These are phyloP conservation scores for Oryzias curvinotus DNA, from an alignment of 2,113 vertebrate species.

Conservation along the genomic window DNA sequence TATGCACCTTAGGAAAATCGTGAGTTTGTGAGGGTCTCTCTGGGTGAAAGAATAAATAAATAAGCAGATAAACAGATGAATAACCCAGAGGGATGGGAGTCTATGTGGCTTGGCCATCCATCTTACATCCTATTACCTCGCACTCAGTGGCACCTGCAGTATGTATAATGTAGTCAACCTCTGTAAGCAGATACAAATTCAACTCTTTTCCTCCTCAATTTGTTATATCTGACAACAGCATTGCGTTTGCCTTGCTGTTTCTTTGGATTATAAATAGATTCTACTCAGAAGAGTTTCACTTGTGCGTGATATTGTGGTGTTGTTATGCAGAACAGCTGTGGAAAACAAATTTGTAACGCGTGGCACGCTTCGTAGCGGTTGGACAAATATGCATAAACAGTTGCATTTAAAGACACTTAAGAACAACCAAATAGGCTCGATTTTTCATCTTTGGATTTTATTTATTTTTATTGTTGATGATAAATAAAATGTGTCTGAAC, in stretches of 20 bases:
- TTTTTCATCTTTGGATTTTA: conserved; percentile 58
- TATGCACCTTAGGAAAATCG: conserved; percentile 59
- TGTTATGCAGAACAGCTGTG: conserved; percentile 64
- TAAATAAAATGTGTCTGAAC: conserved; percentile 48
- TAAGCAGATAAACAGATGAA: conserved; percentile 79
- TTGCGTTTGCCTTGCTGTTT: conserved; percentile 62
- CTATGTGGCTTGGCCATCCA: conserved; percentile 71
- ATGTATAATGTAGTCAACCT: conserved; percentile 76
- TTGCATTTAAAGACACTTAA: conserved; percentile 68
- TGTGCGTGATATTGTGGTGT: conserved; percentile 45
- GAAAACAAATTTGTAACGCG: conserved; percentile 63
- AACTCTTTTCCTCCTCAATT: conserved; percentile 73
- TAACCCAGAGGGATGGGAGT: conserved; percentile 69
- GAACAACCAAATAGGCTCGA: conserved; percentile 62
- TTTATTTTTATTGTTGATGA: conserved; percentile 57
- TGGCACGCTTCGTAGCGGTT: conserved; percentile 46
- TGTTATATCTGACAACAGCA: conserved; percentile 76
- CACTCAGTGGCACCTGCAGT: conserved; percentile 65
- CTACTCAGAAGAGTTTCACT: conserved; percentile 42
- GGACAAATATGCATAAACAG: conserved; percentile 70
- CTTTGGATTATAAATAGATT: conserved; percentile 77
- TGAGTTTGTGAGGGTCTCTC: conserved; percentile 58
- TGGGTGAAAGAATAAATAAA: conserved; percentile 76
- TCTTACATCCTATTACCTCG: conserved; percentile 78
- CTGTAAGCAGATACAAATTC: conserved; percentile 78